Evolutionary conservation across 2,113 vertebrate species (phyloP).

Genomic region (Phyllopteryx taeniolatus): DNA sequence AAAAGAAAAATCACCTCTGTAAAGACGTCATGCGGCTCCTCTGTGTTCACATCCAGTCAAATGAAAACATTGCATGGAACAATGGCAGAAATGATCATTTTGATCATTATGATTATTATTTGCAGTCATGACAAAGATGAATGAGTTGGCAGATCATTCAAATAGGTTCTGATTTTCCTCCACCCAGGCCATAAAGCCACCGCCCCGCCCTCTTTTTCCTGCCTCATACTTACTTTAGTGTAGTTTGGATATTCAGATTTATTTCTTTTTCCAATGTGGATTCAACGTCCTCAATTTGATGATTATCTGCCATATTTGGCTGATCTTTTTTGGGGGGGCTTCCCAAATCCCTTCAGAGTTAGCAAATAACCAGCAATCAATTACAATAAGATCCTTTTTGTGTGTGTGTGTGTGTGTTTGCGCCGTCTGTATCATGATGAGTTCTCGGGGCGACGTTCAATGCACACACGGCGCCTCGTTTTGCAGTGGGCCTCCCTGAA

Average conservation of each 20-base stretch:
- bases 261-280: not conserved
- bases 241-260: no score
- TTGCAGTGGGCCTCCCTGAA: not conserved
- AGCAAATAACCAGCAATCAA: no score
- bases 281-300: not conserved
- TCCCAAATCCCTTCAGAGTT: not conserved
- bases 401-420: no score
- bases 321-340: not conserved
- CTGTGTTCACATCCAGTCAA: no score
- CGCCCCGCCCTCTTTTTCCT: no score
- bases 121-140: not conserved
- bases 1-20: not conserved
- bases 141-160: no score
- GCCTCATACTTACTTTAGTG: no score
- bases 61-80: not conserved
- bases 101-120: not conserved
- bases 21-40: not conserved
- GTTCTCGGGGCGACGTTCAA: not conserved
- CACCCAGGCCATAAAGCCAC: no score
- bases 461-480: not conserved
- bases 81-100: not conserved
- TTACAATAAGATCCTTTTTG: no score
- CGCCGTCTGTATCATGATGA: not conserved
- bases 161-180: no score
- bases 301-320: not conserved